These are phyloP conservation scores for Nebria salina DNA, from an alignment of 2,888 invertebrate species.

Conservation along the genomic window DNA sequence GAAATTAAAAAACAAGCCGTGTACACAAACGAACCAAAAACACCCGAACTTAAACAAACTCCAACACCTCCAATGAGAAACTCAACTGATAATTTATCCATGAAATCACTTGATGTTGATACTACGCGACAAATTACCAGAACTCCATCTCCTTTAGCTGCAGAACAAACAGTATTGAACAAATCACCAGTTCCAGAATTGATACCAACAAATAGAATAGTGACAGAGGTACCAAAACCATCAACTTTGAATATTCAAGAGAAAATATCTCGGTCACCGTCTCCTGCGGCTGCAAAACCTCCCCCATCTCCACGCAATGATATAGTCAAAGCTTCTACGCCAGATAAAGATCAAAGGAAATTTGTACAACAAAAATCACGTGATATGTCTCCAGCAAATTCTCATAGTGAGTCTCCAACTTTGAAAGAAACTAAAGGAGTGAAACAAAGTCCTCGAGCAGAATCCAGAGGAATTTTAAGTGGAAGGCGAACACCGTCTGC, in stretches of 20 bases:
- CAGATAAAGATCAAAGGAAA: slow-evolving; percentile 9
- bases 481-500: slow-evolving; percentile 30
- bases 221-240: slow-evolving; percentile 20
- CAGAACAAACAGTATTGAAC: slow-evolving; percentile 18
- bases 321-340: not conserved
- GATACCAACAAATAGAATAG: not conserved
- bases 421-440: slow-evolving; percentile 5
- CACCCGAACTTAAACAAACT: slow-evolving; percentile 36
- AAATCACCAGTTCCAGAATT: slow-evolving; percentile 14
- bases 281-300: slow-evolving; percentile 14
- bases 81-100: slow-evolving; percentile 30
- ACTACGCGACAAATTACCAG: slow-evolving; percentile 6
- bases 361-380: not conserved
- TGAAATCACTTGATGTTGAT: slow-evolving; percentile 21
- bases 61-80: slow-evolving; percentile 26
- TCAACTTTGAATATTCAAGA: slow-evolving; percentile 26
- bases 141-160: slow-evolving; percentile 16
- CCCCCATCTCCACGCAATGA: not conserved
- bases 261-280: slow-evolving; percentile 26
- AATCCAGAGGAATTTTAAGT: slow-evolving; percentile 25
- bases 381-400: slow-evolving; percentile 11
- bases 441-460: slow-evolving; percentile 25
- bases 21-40: slow-evolving; percentile 19
- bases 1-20: not conserved
- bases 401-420: not conserved